Evolutionary conservation across 2,113 vertebrate genomes (phyloP), one percentile per base, ranked within the genome.

Genomic region (Gadus macrocephalus): DNA sequence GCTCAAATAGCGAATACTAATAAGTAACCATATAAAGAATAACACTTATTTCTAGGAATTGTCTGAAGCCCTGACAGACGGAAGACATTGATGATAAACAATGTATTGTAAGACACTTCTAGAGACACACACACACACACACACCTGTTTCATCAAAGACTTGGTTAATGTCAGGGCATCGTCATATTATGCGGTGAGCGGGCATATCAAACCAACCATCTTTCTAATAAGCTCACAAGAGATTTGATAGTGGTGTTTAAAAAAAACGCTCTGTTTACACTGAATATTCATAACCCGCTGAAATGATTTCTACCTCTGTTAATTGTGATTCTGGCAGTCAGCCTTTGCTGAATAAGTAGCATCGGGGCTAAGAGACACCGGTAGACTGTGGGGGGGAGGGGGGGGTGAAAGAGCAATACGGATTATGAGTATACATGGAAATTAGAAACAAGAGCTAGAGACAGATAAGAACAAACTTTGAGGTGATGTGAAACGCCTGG

Each of bases 201-300:
- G 70, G 85, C 79, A 81, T 78, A 85, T 86, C 75, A 85, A 80
- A 82, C 72, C 75, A 76, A 78, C 81, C 65, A 77, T 68, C 75
- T 83, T 82, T 83, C 80, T 85, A 91, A 90, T 83, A 90, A 85
- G 83, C 83, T 89, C 87, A 91, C 89, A 89, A 78, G 87, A 91
- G 91, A 93, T 89, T 78, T 86, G 81, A 72, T 75, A 81, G 82
- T 71, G 70, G 84, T 38, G 89, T 85, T 92, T 80, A 86, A 84
- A 73, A 61, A 62, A 81, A 72, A 60, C 70, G 62, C 82, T 62
- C 71, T 85, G 81, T 89, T 88, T 87, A 86, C 68, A 73, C 71
- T 87, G 88, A 92, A 90, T 91, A 91, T 90, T 92, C 91, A 92
- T 87, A 84, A 63, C 70, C 75, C 86, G 90, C 84, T 86, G 85